Evolutionary conservation across 2,113 vertebrate species (phyloP), one percentile per base, ranked within the genome.

Genomic region (Ciconia boyciana): DNA sequence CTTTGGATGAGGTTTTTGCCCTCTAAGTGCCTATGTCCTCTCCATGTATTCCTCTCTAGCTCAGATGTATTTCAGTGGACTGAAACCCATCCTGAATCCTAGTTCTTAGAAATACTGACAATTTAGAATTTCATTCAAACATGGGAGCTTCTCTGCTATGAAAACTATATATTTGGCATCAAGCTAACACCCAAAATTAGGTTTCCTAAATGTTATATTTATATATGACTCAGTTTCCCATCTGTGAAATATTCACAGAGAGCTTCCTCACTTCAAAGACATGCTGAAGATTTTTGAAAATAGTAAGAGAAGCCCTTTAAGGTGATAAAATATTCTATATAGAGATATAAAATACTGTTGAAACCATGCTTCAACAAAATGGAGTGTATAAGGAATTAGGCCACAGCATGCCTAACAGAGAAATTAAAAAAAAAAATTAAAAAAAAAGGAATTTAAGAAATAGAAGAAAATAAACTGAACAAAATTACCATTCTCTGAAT

Each of bases 191-290:
- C 57, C 52, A 28, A 87, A 96, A 96, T 91, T 95, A 94, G 94
- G 78, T 87, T 84, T 92, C 81, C 52, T 84, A 92, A 94, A 94
- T 92, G 95, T 94, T 96, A 94, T 90, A 91, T 91, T 93, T 96
- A 89, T 92, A 43, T 75, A 83, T 95, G 89, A 96, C 90, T 97
- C 95, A 96, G 94, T 97, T 94, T 96, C 77, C 92, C 94, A 93
- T 91, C 94, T 94, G 94, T 92, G 83, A 93, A 94, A 79, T 44
- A 87, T 87, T 96, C 95, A 46, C 86, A 78, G 77, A 90, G 55
- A 93, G 31, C 87, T 89, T 95, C 77, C 48, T 96, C 52, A 84
- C 93, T 94, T 95, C 65, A 34, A 89, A 89, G 44, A 87, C 77
- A 91, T 64, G 57, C 8, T 93, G 81, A 60, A 91, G 39, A 57